phyloP scores from a whole-genome alignment of 2,888 invertebrate genomes.

The Marronus borbonicus region DNA sequence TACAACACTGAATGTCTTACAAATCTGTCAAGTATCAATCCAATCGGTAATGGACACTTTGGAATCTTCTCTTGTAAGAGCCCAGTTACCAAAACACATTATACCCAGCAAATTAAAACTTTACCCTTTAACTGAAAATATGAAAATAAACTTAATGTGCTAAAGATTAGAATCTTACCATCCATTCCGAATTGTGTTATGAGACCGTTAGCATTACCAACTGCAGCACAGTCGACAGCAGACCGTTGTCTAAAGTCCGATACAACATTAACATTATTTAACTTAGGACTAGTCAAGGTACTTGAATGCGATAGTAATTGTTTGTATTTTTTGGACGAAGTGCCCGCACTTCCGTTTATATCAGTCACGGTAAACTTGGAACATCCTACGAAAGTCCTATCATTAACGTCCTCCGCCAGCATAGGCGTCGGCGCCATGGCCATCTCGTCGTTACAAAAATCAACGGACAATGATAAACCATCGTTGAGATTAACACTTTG shows the following conservation, averaged over 20 bases:
- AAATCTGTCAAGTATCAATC: no score
- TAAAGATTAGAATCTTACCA: conserved; percentile 58
- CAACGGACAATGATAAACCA: conserved; percentile 54
- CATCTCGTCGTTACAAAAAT: conserved; percentile 48
- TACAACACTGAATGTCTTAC: no score
- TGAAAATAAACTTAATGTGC: not conserved
- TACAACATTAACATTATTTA: conserved; percentile 65
- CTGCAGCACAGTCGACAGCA: conserved; percentile 53
- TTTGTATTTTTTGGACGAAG: conserved; percentile 56
- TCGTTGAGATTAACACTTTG: conserved; percentile 59
- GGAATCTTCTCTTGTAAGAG: no score
- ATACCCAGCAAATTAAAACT: no score
- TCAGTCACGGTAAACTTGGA: conserved; percentile 66
- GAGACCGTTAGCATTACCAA: conserved; percentile 64
- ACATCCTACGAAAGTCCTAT: conserved; percentile 65
- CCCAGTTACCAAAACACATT: no score
- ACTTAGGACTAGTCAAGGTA: conserved; percentile 69
- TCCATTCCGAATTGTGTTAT: conserved; percentile 66
- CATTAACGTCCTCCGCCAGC: conserved; percentile 52
- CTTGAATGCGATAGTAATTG: conserved; percentile 62
- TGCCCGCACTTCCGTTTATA: conserved; percentile 57
- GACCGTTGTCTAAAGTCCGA: conserved; percentile 57
- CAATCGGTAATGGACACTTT: no score
- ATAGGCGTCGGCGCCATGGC: conserved; percentile 19
- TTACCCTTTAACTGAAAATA: not conserved